Conservation (phyloP, 2,113 vertebrate genomes). For the Oreotrochilus melanogaster region DNA sequence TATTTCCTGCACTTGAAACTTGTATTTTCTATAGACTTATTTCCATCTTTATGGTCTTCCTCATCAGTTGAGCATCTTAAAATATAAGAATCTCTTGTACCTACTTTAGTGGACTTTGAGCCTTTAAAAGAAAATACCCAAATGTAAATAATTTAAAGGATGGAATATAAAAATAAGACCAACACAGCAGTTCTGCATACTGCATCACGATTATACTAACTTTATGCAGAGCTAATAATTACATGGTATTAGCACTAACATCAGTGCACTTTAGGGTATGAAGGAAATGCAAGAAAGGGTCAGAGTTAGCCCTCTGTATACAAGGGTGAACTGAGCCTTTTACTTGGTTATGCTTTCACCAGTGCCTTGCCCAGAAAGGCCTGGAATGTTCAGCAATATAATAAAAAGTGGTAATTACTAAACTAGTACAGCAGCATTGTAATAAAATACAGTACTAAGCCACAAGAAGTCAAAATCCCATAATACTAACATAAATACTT, state of each 20-base stretch:
- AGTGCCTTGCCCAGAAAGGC: neutral
- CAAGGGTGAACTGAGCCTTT: neutral
- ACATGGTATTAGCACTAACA: neutral
- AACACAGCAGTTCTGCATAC: neutral
- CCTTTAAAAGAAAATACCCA: neutral
- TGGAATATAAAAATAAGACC: neutral
- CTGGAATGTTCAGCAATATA: neutral
- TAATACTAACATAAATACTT: neutral
- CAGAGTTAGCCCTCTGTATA: neutral
- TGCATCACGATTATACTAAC: neutral
- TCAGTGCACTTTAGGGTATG: accelerated
- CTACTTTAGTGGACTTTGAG: neutral
- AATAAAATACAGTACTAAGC: neutral
- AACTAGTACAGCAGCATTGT: neutral
- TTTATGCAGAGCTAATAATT: neutral
- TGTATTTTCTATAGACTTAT: neutral
- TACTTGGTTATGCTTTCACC: neutral
- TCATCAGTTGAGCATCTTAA: neutral
- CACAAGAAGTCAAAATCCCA: neutral
- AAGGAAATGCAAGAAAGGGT: neutral
- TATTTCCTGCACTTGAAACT: neutral
- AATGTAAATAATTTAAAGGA: neutral
- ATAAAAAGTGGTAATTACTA: neutral
- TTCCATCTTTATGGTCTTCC: neutral
- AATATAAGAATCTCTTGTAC: neutral